phyloP scores from a whole-genome alignment of 2,888 invertebrate species.

The Candidula unifasciata region DNA sequence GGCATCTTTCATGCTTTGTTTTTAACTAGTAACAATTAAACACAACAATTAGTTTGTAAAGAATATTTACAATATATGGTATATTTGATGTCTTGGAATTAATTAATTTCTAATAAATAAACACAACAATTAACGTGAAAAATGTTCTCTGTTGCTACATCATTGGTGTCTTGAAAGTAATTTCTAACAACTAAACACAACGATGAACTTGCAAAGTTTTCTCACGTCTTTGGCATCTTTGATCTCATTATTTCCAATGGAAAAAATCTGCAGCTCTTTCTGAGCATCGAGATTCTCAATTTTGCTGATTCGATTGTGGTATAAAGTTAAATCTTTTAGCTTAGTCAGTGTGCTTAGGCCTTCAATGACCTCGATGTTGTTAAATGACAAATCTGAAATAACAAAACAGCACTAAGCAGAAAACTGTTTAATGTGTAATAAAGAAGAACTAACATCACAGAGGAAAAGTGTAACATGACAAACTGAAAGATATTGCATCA shows the following conservation, averaged over 20 bases:
- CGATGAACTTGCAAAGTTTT: background rate
- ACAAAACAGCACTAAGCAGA: background rate
- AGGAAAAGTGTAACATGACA: too few relatives aligned
- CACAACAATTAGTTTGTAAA: too few relatives aligned
- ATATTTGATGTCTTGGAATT: too few relatives aligned
- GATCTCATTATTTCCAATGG: constrained; percentile 90
- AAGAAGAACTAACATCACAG: too few relatives aligned
- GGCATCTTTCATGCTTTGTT: too few relatives aligned
- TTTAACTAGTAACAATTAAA: too few relatives aligned
- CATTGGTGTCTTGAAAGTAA: background rate
- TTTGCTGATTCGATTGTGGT: constrained; percentile 86
- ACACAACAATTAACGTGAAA: too few relatives aligned
- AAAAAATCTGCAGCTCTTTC: constrained; percentile 86
- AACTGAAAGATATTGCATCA: too few relatives aligned
- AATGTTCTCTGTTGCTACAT: too few relatives aligned
- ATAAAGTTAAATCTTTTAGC: constrained; percentile 87
- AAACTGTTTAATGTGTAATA: too few relatives aligned
- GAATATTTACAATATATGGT: too few relatives aligned
- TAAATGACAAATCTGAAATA: constrained; percentile 87
- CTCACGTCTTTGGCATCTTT: constrained; percentile 86
- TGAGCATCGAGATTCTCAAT: constrained; percentile 88
- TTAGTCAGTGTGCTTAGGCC: constrained; percentile 86
- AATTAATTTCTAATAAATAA: too few relatives aligned
- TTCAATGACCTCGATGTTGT: constrained; percentile 89
- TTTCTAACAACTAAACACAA: background rate